Conservation (phyloP, 2,888 invertebrate species). For the Ellobium chinense region DNA sequence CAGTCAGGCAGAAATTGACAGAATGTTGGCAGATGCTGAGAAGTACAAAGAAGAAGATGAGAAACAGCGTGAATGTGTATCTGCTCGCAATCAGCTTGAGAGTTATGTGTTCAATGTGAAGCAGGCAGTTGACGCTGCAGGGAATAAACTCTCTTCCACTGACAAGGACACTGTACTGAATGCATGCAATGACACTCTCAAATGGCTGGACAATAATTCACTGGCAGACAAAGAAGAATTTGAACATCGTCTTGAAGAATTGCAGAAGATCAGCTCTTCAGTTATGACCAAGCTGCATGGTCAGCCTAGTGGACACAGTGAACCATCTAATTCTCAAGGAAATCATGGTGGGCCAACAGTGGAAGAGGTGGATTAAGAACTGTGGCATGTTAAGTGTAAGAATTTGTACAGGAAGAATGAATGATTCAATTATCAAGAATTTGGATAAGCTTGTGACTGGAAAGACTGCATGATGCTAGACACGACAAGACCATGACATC, state of each 20-base stretch:
- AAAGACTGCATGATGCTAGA: too few species aligned
- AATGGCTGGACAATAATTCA: constrained; percentile 90
- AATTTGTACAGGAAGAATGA: too few species aligned
- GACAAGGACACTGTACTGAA: constrained; percentile 85
- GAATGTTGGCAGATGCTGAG: too few species aligned
- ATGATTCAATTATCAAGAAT: too few species aligned
- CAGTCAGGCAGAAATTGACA: too few species aligned
- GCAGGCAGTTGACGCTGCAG: constrained; percentile 83
- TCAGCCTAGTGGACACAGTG: neutral
- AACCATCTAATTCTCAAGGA: too few species aligned
- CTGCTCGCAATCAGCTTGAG: constrained; percentile 71
- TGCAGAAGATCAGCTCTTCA: constrained; percentile 88
- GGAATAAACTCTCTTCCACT: constrained; percentile 81
- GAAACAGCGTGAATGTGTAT: constrained; percentile 68
- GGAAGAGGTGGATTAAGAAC: too few species aligned
- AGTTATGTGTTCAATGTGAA: constrained; percentile 79
- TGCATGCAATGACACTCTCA: constrained; percentile 83
- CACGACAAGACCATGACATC: too few species aligned
- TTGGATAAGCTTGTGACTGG: too few species aligned
- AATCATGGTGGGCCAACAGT: too few species aligned
- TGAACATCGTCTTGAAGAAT: constrained; percentile 85
- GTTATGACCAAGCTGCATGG: constrained; percentile 83
- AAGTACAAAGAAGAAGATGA: constrained; percentile 75
- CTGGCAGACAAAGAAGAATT: constrained; percentile 87
- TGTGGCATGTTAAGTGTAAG: too few species aligned